A percentile compares a stretch with the other conserved stretches of the same genome.
Evolutionary conservation across 2,797 vertebrate species (phyloP).

Genomic region (Sciaenops ocellatus): DNA sequence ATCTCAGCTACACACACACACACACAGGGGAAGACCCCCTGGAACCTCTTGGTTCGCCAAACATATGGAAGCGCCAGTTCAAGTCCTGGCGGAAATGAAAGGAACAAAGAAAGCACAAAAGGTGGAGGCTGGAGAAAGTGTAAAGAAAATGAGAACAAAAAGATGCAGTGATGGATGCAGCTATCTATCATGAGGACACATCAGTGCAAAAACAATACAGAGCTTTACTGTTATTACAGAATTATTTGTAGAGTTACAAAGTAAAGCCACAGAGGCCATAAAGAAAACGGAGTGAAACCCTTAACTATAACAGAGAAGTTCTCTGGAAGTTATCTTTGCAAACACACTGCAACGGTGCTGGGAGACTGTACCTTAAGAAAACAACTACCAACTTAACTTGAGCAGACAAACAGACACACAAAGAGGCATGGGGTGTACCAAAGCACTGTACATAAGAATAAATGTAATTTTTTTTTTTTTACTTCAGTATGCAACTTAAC

Average conservation of each 20-base stretch:
- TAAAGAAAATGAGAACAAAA: neutral
- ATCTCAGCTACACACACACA: conserved; percentile 8
- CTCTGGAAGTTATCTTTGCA: neutral
- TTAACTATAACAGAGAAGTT: neutral
- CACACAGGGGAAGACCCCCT: neutral
- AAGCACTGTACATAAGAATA: neutral
- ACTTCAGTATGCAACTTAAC: neutral
- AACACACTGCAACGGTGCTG: neutral
- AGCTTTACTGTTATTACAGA: conserved; percentile 6
- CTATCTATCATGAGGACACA: neutral
- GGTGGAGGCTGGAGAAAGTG: neutral
- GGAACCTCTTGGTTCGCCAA: conserved; percentile 15
- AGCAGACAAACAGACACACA: neutral
- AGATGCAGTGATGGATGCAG: conserved; percentile 1
- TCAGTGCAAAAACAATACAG: conserved; percentile 10
- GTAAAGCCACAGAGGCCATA: neutral
- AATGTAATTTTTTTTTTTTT: neutral
- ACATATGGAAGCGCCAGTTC: conserved; percentile 28
- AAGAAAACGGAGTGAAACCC: conserved; percentile 11
- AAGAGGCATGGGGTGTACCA: neutral
- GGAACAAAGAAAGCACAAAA: conserved; percentile 22
- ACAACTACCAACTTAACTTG: too few relatives aligned
- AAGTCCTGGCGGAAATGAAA: conserved; percentile 1
- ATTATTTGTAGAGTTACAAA: conserved; percentile 10
- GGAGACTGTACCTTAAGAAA: neutral